Percentiles rank a stretch among this genome's conserved stretches.
These are phyloP conservation scores for Caenorhabditis sulstoni DNA, from an alignment of 2,888 invertebrate species.

Conservation along the genomic window DNA sequence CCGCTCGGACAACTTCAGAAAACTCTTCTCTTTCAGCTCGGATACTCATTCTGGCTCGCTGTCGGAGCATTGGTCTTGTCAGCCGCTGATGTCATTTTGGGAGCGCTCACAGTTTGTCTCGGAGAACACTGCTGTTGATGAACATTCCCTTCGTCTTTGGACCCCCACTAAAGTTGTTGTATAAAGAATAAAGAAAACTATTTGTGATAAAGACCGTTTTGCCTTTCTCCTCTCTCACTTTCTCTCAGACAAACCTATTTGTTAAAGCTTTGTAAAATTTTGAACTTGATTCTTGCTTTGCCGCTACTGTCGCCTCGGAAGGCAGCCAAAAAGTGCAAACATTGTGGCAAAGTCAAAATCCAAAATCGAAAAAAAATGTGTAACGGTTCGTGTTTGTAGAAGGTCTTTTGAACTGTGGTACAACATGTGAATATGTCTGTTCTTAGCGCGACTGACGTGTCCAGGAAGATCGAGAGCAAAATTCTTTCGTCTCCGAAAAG, in stretches of 20 bases:
- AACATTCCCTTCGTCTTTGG: not conserved
- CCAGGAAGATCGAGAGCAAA: constrained; percentile 44
- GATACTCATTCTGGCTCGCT: constrained; percentile 70
- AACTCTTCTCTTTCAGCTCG: constrained; percentile 54
- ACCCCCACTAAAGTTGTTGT: not conserved
- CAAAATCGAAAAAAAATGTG: constrained; percentile 13
- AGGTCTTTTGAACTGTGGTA: constrained; percentile 57
- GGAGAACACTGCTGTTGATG: constrained; percentile 69
- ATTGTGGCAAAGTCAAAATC: not conserved
- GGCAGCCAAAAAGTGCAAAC: constrained; percentile 43
- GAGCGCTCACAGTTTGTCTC: constrained; percentile 62
- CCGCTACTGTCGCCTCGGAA: constrained; percentile 13
- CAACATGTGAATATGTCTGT: constrained; percentile 56
- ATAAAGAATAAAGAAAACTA: not conserved
- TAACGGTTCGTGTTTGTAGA: constrained; percentile 44
- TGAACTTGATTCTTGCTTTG: constrained; percentile 49
- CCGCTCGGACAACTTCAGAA: not conserved
- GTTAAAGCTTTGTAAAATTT: constrained; percentile 43
- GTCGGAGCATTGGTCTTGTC: constrained; percentile 64
- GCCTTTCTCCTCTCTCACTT: not conserved
- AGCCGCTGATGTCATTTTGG: constrained; percentile 61
- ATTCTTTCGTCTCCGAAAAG: constrained; percentile 30
- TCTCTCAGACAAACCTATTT: constrained; percentile 29
- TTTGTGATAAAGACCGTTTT: constrained; percentile 31
- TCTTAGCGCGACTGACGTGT: constrained; percentile 46